Conservation (phyloP, 2,113 vertebrate species). For the Acanthochromis polyacanthus region DNA sequence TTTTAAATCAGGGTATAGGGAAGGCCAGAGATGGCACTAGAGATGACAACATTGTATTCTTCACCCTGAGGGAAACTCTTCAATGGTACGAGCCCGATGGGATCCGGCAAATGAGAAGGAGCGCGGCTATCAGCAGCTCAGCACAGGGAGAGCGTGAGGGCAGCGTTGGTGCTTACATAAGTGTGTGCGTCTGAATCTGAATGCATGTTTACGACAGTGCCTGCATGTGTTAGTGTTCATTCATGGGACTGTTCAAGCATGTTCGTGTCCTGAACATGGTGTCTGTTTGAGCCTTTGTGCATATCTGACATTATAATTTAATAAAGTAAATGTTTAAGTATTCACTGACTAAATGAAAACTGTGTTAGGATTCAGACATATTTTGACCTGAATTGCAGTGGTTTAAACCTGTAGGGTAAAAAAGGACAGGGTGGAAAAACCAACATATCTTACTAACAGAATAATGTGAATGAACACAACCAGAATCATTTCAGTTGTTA, state of each 20-base stretch:
- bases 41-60: conserved; percentile 76
- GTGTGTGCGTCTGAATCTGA: conserved; percentile 32
- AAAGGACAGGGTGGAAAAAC: neutral
- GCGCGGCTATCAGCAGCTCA: conserved; percentile 50
- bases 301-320: neutral
- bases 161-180: conserved; percentile 72
- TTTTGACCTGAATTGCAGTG: neutral
- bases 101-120: conserved; percentile 62
- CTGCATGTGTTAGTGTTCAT: conserved; percentile 33
- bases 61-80: conserved; percentile 69
- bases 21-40: conserved; percentile 65
- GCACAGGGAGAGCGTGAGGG: conserved; percentile 44
- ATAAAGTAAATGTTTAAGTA: no score
- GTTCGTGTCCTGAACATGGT: neutral
- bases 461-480: neutral
- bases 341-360: neutral
- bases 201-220: conserved; percentile 37
- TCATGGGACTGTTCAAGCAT: conserved; percentile 2
- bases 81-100: conserved; percentile 57
- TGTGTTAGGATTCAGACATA: neutral
- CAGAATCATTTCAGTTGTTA: conserved; percentile 4
- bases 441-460: neutral
- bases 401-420: neutral
- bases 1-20: conserved; percentile 67
- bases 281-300: neutral